phyloP scores from a whole-genome alignment of 30 jellyfish, hydroid and myxozoan genomes.

The Aurelia sp. region DNA sequence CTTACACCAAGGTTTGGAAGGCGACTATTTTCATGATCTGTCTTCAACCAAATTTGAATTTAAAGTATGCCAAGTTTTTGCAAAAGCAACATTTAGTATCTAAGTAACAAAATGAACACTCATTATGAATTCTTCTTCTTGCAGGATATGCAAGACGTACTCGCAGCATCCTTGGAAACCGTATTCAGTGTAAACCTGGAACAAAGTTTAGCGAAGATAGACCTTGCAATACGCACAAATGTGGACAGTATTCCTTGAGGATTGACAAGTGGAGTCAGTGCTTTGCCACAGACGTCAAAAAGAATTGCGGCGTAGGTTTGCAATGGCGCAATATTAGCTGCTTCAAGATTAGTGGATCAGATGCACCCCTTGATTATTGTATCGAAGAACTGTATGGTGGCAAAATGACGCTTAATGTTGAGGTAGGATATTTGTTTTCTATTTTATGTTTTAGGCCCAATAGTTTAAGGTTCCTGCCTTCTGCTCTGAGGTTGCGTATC shows the following conservation, averaged over 20 bases:
- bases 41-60: too few relatives aligned
- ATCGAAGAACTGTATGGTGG: conserved; percentile 66
- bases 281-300: conserved; percentile 33
- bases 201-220: conserved; percentile 34
- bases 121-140: neutral
- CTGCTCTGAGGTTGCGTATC: too few relatives aligned
- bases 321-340: conserved; percentile 79
- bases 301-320: conserved; percentile 56
- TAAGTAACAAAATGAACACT: too few relatives aligned
- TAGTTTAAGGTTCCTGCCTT: too few relatives aligned
- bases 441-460: neutral
- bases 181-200: conserved; percentile 14
- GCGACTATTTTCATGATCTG: too few relatives aligned
- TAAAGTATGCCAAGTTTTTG: too few relatives aligned
- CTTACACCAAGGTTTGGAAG: too few relatives aligned
- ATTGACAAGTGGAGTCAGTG: conserved; percentile 71
- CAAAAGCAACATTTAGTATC: too few relatives aligned
- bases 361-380: conserved; percentile 58
- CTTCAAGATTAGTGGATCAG: conserved; percentile 51
- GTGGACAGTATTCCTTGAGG: conserved; percentile 63
- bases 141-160: conserved; percentile 45
- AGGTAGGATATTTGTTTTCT: conserved; percentile 15
- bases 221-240: conserved; percentile 43
- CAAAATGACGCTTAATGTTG: conserved; percentile 16
- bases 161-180: conserved; percentile 37